Evolutionary conservation across 2,888 invertebrate species (phyloP), one percentile per base, ranked within the genome.

Genomic region (Archips crataeganus): DNA sequence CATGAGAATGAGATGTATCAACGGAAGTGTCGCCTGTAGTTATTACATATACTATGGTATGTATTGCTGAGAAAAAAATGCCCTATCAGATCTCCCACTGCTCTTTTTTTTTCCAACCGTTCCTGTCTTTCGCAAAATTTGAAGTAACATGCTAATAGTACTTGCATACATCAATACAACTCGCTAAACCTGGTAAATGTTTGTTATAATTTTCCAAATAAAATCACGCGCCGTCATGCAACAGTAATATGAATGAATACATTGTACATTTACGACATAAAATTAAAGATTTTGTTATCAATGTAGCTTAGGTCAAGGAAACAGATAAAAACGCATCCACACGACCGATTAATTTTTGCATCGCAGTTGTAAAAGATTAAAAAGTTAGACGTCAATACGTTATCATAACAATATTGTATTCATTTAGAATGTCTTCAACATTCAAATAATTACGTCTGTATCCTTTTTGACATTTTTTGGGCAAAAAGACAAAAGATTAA

Each of bases 361-460:
- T 62, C 39, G 62, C 62, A 39, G 62, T 62, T 42, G 62, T 62
- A 62, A 62, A 23, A 32, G 57, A 42, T 62, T 39, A 39, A 36
- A 60, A 42, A 42, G 36, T 62, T n/a, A 61, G 15, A 10, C 23
- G 57, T 57, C 57, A 57, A 11, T 57, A 42, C 3, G 6, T 15
- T 62, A n/a, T 62, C 42, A 39, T 5, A 39, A 8, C 23, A 13
- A 42, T 42, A 62, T 23, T 15, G 5, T 39, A 39, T 3, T 4
- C 8, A 45, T 62, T 61, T 39, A 59, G 9, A 13, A 60, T n/a
- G 36, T 57, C 10, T 11, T 57, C 3, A 2, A 11, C 32, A 57
- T 54, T 54, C 1, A 54, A 23, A 54, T n/a, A 45, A 10, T 3
- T 11, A 54, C 23, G 9, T 8, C 8, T 54, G 51, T 5, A 0